phyloP scores from a whole-genome alignment of 2,888 invertebrate genomes.

The Capitulum mitella region DNA sequence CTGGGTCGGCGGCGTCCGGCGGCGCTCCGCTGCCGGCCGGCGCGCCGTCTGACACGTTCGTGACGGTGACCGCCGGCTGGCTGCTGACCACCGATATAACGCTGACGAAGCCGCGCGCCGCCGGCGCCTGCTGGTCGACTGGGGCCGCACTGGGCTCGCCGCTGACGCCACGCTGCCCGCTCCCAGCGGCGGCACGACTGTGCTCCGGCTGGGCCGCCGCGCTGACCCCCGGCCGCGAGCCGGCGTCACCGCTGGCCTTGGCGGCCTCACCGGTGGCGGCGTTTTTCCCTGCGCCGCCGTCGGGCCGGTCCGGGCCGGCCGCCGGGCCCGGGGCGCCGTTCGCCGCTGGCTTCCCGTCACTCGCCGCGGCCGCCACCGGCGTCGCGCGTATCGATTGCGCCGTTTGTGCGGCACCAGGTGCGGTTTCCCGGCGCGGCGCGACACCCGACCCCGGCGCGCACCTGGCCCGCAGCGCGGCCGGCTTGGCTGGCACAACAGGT shows the following conservation, averaged over 20 bases:
- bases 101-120: not conserved
- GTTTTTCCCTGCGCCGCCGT: not conserved
- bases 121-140: not conserved
- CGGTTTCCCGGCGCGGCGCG: not conserved
- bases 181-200: not conserved
- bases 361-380: not conserved
- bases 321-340: not conserved
- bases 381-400: not conserved
- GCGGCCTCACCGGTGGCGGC: not conserved
- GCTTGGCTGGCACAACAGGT: not conserved
- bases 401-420: slow-evolving; percentile 16
- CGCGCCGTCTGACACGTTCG: not conserved
- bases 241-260: slow-evolving; percentile 13
- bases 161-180: not conserved
- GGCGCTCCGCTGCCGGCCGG: not conserved
- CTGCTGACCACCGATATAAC: not conserved
- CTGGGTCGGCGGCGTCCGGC: not conserved
- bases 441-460: not conserved
- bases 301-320: not conserved
- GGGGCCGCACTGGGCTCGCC: not conserved
- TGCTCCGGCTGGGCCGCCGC: not conserved
- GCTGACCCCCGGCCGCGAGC: not conserved
- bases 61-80: not conserved
- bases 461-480: not conserved
- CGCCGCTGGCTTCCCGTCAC: not conserved